Conservation (phyloP, 2,113 vertebrate genomes). For the Mormyrus iriodes region DNA sequence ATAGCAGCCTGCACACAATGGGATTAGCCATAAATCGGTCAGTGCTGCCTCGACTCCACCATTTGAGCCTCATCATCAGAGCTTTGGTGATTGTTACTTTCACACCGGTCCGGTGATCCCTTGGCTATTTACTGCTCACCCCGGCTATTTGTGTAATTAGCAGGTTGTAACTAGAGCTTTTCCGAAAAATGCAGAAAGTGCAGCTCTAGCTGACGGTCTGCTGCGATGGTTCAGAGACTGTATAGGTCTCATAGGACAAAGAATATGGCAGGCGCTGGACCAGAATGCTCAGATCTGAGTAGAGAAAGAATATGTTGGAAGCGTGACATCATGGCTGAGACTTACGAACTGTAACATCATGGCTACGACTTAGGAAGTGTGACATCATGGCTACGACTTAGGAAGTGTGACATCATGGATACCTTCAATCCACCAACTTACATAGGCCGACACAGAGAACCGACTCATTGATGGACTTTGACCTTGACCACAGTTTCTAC, state of each 20-base stretch:
- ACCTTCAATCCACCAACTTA: neutral
- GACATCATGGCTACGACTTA: no score
- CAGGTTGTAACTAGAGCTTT: neutral
- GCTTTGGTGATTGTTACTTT: neutral
- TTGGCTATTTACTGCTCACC: conserved; percentile 18
- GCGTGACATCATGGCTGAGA: neutral
- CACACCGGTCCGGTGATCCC: neutral
- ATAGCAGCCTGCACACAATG: conserved; percentile 11
- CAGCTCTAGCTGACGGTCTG: neutral
- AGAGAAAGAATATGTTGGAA: neutral
- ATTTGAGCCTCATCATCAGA: neutral
- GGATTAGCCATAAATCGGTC: neutral
- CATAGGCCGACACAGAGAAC: neutral
- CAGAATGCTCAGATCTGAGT: neutral
- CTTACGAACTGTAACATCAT: no score
- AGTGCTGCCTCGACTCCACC: neutral
- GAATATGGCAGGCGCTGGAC: neutral
- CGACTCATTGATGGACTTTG: neutral
- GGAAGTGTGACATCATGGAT: neutral
- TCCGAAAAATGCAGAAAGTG: neutral
- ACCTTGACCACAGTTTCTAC: neutral
- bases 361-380: no score
- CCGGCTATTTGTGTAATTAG: neutral
- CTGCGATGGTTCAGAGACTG: neutral
- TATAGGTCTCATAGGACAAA: neutral